Conservation (phyloP, 2,113 vertebrate genomes). For the Planiliza haematocheilus region DNA sequence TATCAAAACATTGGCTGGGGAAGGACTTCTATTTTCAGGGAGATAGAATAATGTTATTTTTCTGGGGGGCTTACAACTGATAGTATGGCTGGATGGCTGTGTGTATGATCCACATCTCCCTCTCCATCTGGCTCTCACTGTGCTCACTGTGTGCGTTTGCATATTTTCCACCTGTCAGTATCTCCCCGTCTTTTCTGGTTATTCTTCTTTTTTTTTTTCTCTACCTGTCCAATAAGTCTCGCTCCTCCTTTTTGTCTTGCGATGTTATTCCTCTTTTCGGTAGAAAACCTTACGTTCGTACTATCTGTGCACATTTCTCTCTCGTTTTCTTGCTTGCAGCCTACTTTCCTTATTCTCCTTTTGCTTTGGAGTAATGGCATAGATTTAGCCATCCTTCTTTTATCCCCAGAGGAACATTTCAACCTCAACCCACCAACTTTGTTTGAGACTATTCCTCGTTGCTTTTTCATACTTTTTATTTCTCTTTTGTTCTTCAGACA, state of each 20-base stretch:
- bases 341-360: slow-evolving; percentile 12
- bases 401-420: slow-evolving; percentile 44
- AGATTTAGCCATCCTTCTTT: slow-evolving; percentile 25
- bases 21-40: slow-evolving; percentile 64
- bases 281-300: slow-evolving; percentile 15
- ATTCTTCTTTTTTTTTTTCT: slow-evolving; percentile 14
- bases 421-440: slow-evolving; percentile 30
- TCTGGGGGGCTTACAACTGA: slow-evolving; percentile 59
- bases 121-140: slow-evolving; percentile 25
- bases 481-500: slow-evolving; percentile 8
- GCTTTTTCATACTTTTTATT: not conserved
- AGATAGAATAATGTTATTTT: slow-evolving; percentile 57
- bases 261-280: slow-evolving; percentile 22
- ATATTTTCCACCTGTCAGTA: slow-evolving; percentile 42
- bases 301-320: slow-evolving; percentile 15
- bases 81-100: slow-evolving; percentile 36
- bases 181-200: slow-evolving; percentile 17
- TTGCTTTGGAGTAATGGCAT: slow-evolving; percentile 23
- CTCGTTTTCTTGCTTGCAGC: slow-evolving; percentile 11
- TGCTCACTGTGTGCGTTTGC: slow-evolving; percentile 34
- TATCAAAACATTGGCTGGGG: slow-evolving; percentile 70
- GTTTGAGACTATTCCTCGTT: slow-evolving; percentile 8
- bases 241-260: slow-evolving; percentile 17
- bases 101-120: slow-evolving; percentile 33
- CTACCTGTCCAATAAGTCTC: slow-evolving; percentile 5